These are phyloP conservation scores for Andrena minutula DNA, from an alignment of 2,888 invertebrate genomes.

Conservation along the genomic window DNA sequence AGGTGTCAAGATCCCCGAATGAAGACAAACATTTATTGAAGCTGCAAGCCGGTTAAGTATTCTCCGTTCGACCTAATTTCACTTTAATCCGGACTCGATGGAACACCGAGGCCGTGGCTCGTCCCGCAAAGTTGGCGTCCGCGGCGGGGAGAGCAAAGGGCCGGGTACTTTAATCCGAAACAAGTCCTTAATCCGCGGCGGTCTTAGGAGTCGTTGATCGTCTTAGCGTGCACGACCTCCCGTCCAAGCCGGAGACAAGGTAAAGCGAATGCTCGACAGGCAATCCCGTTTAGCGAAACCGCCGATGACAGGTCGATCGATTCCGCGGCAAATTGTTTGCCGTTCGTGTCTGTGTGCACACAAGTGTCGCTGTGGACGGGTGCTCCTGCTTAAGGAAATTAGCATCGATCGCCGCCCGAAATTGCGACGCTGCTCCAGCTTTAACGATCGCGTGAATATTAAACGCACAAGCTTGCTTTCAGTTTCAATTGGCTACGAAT, in stretches of 20 bases:
- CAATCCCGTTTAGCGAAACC: conserved; percentile 51
- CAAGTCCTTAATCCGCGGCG: conserved; percentile 24
- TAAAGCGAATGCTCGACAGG: conserved; percentile 38
- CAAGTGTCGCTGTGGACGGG: conserved; percentile 29
- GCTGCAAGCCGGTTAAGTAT: conserved; percentile 1
- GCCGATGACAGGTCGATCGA: conserved; percentile 60
- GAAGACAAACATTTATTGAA: no score
- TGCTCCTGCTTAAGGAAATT: conserved; percentile 38
- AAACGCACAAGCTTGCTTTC: neutral
- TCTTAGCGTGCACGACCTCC: conserved; percentile 13
- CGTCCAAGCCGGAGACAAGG: conserved; percentile 24
- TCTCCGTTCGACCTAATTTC: conserved; percentile 33
- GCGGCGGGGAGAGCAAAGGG: neutral
- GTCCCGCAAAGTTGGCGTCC: neutral
- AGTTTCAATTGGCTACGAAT: no score
- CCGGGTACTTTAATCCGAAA: conserved; percentile 15
- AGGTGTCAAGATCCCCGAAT: no score
- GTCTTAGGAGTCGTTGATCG: conserved; percentile 28
- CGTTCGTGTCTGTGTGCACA: conserved; percentile 11
- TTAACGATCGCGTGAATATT: neutral
- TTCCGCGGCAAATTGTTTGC: conserved; percentile 55
- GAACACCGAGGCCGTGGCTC: conserved; percentile 9
- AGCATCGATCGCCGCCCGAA: conserved; percentile 39
- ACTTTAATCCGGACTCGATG: conserved; percentile 23
- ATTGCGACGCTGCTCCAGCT: conserved; percentile 15